Evolutionary conservation across 1,140 invertebrate species (phyloP).

Genomic region (Drosophila burlai): DNA sequence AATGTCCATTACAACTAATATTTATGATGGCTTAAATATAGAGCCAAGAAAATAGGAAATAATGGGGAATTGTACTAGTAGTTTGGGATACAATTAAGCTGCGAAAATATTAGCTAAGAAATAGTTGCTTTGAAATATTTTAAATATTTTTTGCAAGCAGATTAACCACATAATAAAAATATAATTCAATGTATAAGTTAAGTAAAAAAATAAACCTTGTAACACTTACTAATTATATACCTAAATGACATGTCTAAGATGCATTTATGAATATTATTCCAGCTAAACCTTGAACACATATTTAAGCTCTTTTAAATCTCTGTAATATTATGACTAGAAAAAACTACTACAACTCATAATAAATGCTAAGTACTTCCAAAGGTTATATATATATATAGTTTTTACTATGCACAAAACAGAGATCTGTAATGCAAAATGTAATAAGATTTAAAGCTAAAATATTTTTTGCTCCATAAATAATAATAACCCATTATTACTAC

Average conservation of each 20-base stretch:
- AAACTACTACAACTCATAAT: too few species aligned
- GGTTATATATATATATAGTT: not conserved
- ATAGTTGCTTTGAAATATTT: not conserved
- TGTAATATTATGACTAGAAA: not conserved
- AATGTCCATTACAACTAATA: slow-evolving; percentile 5
- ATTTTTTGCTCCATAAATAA: not conserved
- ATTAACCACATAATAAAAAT: not conserved
- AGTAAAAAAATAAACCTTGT: not conserved
- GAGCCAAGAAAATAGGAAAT: not conserved
- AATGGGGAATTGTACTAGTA: not conserved
- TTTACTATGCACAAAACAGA: not conserved
- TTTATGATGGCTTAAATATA: slow-evolving; percentile 10
- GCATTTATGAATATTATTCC: not conserved
- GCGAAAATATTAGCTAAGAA: not conserved
- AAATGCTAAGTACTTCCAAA: too few species aligned
- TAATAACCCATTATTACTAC: not conserved
- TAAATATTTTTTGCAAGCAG: not conserved
- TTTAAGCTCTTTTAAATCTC: not conserved
- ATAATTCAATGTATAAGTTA: not conserved
- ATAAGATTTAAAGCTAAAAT: not conserved
- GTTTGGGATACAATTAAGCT: not conserved
- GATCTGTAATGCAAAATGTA: not conserved
- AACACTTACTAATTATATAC: not conserved
- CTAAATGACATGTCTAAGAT: not conserved
- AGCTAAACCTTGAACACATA: not conserved